These are phyloP conservation scores for Oceanodroma leucorhoa DNA, from an alignment of 2,797 vertebrate species.

Conservation along the genomic window DNA sequence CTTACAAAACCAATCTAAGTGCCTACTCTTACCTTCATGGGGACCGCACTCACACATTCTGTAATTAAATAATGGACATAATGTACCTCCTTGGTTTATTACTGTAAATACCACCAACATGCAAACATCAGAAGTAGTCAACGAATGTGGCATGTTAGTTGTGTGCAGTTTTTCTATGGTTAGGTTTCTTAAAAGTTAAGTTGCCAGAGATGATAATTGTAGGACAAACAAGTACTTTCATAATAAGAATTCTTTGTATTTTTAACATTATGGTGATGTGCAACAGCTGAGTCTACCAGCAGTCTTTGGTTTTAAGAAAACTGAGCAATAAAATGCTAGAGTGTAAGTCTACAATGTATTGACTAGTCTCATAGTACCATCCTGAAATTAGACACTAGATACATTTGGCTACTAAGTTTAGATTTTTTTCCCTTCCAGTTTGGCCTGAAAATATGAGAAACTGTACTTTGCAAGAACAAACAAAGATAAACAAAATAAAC, in stretches of 20 bases:
- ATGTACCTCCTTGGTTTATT: background rate
- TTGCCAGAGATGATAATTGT: background rate
- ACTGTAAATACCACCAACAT: background rate
- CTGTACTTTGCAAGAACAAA: background rate
- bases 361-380: background rate
- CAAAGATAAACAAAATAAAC: background rate
- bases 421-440: background rate
- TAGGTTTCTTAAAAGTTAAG: background rate
- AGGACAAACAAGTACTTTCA: conserved; percentile 15
- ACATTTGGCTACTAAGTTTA: background rate
- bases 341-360: background rate
- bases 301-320: conserved; percentile 55
- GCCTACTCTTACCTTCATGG: conserved; percentile 63
- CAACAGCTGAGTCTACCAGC: background rate
- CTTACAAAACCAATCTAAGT: conserved; percentile 70
- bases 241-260: conserved; percentile 2
- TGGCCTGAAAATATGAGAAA: background rate
- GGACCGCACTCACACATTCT: background rate
- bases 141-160: background rate
- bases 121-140: background rate
- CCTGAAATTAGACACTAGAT: background rate
- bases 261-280: conserved; percentile 35
- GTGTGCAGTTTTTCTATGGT: background rate
- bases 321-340: conserved; percentile 66
- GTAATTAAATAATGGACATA: background rate